Percentiles rank a stretch among this genome's conserved stretches.
phyloP scores from a whole-genome alignment of 2,113 vertebrate species.

The Antidorcas marsupialis region DNA sequence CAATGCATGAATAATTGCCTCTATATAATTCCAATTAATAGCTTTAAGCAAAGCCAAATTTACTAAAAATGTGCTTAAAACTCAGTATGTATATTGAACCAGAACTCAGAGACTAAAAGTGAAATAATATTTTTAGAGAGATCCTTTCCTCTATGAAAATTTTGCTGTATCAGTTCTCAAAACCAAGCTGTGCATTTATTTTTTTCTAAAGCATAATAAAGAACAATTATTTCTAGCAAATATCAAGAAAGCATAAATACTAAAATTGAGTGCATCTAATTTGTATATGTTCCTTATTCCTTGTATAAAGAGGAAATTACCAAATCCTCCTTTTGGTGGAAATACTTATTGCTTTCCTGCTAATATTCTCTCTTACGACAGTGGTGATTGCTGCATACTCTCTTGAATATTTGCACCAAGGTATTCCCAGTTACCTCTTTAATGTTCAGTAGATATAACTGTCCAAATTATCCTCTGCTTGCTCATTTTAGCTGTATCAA shows the following conservation, averaged over 20 bases:
- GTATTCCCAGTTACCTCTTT: background rate
- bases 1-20: slow-evolving; percentile 19
- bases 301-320: background rate
- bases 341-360: background rate
- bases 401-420: background rate
- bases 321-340: background rate
- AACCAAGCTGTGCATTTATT: background rate
- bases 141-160: background rate
- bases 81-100: background rate
- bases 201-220: background rate
- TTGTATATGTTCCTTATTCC: background rate
- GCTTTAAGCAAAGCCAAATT: slow-evolving; percentile 24
- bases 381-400: background rate
- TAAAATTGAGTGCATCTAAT: background rate
- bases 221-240: background rate
- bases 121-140: background rate
- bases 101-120: slow-evolving; percentile 21
- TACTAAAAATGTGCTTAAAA: slow-evolving; percentile 17
- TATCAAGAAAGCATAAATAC: background rate
- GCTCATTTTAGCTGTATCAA: background rate
- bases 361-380: background rate
- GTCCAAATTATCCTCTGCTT: background rate
- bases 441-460: background rate
- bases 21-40: slow-evolving; percentile 33
- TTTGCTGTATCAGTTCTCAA: background rate